Evolutionary conservation across 2,888 invertebrate genomes (phyloP), one percentile per base, ranked within the genome.

Genomic region (Uloborus plumipes): DNA sequence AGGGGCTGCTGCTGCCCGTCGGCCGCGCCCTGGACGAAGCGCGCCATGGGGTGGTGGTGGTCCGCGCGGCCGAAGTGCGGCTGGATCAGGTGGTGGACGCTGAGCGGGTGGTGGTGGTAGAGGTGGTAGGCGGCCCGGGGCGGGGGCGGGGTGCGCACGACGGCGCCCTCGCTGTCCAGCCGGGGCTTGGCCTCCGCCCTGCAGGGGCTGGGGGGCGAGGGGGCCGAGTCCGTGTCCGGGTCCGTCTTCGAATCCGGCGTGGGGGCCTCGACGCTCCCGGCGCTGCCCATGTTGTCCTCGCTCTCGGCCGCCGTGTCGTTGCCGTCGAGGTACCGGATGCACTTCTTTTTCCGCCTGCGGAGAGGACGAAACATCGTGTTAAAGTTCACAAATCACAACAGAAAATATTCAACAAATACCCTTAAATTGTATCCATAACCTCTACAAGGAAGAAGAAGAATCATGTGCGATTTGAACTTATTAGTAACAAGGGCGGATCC

Each of bases 341-440:
- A 97, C 91, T 97, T 97, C 91, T 97, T 97, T 93, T 97, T 97
- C 92, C 97, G 95, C 92, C 96, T 97, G 92, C 7, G 91, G 59
- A 39, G 14, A 1, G 67, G 58, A 31, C n/a, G 4, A 4, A 26
- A 26, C 26, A 4, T 26, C 4, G 2, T 26, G 26, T 26, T 26
- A 4, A 26, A 4, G 26, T 26, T 4, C 4, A 26, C 26, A 3
- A 26, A 26, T n/a, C n/a, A n/a, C n/a, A n/a, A n/a, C n/a, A n/a
- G n/a, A n/a, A n/a, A n/a, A n/a, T n/a, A n/a, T n/a, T n/a, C n/a
- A n/a, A n/a, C n/a, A n/a, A n/a, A n/a, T n/a, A n/a, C n/a, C n/a
- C n/a, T n/a, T n/a, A n/a, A n/a, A n/a, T n/a, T n/a, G n/a, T n/a
- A n/a, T n/a, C n/a, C n/a, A n/a, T n/a, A n/a, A n/a, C n/a, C n/a